These are phyloP conservation scores for Cosmopolites sordidus DNA, from an alignment of 2,888 invertebrate genomes.

Conservation along the genomic window DNA sequence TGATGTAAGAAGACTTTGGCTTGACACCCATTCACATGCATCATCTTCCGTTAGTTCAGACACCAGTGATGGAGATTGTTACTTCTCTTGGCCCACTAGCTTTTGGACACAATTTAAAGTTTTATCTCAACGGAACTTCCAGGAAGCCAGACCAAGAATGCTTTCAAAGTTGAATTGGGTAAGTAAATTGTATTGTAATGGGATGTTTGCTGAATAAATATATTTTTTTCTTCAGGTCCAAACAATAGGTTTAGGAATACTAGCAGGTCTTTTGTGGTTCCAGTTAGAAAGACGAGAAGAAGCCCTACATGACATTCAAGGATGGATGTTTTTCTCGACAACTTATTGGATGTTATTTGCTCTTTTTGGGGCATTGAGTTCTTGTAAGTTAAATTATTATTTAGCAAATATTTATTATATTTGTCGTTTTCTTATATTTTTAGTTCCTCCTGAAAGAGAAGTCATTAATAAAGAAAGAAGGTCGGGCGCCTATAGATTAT, in stretches of 20 bases:
- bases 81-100: conserved; percentile 67
- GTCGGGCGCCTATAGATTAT: conserved; percentile 72
- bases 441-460: conserved; percentile 75
- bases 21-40: conserved; percentile 67
- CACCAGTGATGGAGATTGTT: conserved; percentile 57
- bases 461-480: conserved; percentile 76
- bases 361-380: conserved; percentile 71
- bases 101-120: conserved; percentile 76
- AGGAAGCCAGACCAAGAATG: conserved; percentile 71
- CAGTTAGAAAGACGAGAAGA: conserved; percentile 71
- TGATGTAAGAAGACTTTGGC: conserved; percentile 63
- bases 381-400: conserved; percentile 59
- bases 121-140: conserved; percentile 69
- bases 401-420: no score
- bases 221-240: conserved; percentile 45
- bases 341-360: conserved; percentile 81
- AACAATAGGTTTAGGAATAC: conserved; percentile 64
- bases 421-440: no score
- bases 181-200: conserved; percentile 6
- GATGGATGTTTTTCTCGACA: conserved; percentile 80
- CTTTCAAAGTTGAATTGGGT: conserved; percentile 73
- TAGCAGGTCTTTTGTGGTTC: conserved; percentile 76
- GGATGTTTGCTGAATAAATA: background rate
- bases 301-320: conserved; percentile 71
- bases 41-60: conserved; percentile 61